Evolutionary conservation across 2,797 vertebrate genomes (phyloP).

Genomic region (Yasuhikotakia modesta): DNA sequence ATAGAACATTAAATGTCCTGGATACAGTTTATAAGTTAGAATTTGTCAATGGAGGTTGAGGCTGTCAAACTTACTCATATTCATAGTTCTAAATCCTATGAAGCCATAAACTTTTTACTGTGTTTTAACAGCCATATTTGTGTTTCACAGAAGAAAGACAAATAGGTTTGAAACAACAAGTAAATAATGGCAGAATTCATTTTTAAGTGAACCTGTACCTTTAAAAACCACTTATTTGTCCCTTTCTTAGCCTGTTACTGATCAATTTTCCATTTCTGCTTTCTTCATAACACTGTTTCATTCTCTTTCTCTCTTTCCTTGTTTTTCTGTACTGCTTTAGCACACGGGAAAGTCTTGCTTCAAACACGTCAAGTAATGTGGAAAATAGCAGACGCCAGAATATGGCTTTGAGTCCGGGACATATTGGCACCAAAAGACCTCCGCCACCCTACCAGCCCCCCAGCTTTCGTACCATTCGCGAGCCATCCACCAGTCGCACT

Average conservation of each 20-base stretch:
- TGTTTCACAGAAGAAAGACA: background rate
- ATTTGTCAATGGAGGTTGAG: background rate
- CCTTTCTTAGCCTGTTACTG: conserved; percentile 29
- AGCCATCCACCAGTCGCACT: conserved; percentile 77
- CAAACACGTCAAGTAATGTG: conserved; percentile 89
- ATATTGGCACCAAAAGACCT: conserved; percentile 77
- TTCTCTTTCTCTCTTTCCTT: conserved; percentile 45
- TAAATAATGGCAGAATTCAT: background rate
- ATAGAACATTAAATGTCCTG: background rate
- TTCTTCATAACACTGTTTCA: conserved; percentile 48
- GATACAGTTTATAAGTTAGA: background rate
- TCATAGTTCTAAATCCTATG: background rate
- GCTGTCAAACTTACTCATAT: background rate
- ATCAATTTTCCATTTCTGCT: conserved; percentile 31
- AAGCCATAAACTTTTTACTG: too few relatives aligned
- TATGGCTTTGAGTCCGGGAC: conserved; percentile 84
- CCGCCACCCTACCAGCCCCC: conserved; percentile 72
- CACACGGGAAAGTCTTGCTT: conserved; percentile 86
- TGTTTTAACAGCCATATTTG: background rate
- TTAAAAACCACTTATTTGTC: conserved; percentile 5
- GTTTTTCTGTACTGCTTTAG: conserved; percentile 64
- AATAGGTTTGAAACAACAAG: background rate
- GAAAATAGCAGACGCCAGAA: conserved; percentile 89
- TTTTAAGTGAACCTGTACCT: background rate
- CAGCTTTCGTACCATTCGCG: conserved; percentile 80